Evolutionary conservation across 2,113 vertebrate species (phyloP), one percentile per base, ranked within the genome.

Genomic region (Aspiorhynchus laticeps): DNA sequence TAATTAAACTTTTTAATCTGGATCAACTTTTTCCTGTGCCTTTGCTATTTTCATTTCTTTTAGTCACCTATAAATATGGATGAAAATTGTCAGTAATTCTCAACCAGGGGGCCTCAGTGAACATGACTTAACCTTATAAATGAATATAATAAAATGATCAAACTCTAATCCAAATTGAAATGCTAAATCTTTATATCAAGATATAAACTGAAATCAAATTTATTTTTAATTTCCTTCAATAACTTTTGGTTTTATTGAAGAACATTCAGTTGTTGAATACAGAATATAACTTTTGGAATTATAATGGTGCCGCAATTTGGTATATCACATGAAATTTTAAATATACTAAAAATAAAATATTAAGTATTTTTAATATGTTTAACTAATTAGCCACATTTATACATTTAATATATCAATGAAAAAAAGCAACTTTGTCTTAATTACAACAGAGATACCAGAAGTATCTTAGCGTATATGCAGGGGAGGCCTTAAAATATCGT

Each of bases 1-100:
- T 94, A 95, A 94, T 94, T 95, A 94, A 95, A 94, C 93, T 91
- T 93, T 84, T 88, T 79, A 92, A 93, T 93, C 91, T 94, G 90
- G 93, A 93, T 91, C 28, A 36, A 80, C 31, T n/a, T 4, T 76
- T 76, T 84, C 19, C 73, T 80, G 41, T 75, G 73, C 41, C 69
- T 0, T 36, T 74, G 19, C 21, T 41, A 17, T 19, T 38, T 78
- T 53, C 24, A 86, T 88, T 87, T 92, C 48, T 8, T 5, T 89
- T 78, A 26, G 24, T 11, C 9, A 1, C 21, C 10, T 41, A n/a
- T 24, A 24, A 41, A 59, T 41, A 73, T 73, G 4, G 11, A 41
- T 41, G 36, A 5, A 73, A 24, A 41, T 19, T 21, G 24, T 36
- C 31, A 71, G 31, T 71, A 3, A 19, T 38, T 71, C 65, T 33